These are phyloP conservation scores for Chromoteleia sp. DNA, from an alignment of 2,888 invertebrate genomes.

Conservation along the genomic window DNA sequence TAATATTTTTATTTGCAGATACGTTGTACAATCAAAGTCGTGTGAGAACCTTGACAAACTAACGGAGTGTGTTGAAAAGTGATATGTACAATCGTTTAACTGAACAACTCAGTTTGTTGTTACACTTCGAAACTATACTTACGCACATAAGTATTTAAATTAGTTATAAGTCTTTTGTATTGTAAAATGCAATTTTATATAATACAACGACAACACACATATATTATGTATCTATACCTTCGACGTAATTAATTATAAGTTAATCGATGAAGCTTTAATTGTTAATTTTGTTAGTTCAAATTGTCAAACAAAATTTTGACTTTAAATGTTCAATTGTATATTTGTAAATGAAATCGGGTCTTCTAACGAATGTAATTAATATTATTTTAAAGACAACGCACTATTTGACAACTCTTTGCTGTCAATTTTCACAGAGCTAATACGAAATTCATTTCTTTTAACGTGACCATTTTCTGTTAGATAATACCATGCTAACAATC, in stretches of 20 bases:
- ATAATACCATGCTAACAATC: constrained; percentile 11
- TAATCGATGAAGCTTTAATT: constrained; percentile 2
- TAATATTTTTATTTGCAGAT: constrained; percentile 76
- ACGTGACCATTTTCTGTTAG: constrained; percentile 25
- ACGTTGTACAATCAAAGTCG: constrained; percentile 78
- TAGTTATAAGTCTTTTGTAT: constrained; percentile 27
- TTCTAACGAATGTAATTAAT: not conserved
- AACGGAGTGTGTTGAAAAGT: constrained; percentile 77
- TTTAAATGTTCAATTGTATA: no score
- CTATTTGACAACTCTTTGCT: no score
- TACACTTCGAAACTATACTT: constrained; percentile 27
- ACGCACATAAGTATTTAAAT: constrained; percentile 37
- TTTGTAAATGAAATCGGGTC: not conserved
- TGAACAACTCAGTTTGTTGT: constrained; percentile 23
- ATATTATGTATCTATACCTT: constrained; percentile 1
- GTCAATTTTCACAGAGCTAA: not conserved
- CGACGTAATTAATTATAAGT: constrained; percentile 2
- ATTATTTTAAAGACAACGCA: not conserved
- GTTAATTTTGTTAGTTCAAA: not conserved
- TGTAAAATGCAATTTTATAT: constrained; percentile 25
- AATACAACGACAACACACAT: not conserved
- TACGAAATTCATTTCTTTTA: not conserved
- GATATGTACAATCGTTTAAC: constrained; percentile 38
- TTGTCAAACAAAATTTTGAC: no score
- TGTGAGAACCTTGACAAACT: constrained; percentile 79